phyloP scores from a whole-genome alignment of 1,140 invertebrate species.

The Hestina assimilis region DNA sequence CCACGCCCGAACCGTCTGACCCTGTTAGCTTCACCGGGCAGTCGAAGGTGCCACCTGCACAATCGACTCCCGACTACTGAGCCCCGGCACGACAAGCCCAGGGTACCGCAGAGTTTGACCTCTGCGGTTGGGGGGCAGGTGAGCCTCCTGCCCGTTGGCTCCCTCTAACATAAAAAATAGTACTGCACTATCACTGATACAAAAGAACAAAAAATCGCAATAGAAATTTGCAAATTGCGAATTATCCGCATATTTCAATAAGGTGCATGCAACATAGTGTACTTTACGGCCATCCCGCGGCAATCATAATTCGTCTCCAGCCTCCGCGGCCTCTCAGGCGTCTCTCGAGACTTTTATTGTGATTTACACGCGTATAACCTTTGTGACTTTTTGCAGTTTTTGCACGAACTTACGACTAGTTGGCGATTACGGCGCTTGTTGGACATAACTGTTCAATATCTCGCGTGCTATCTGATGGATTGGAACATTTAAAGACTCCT shows the following conservation, averaged over 20 bases:
- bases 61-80: too few species aligned
- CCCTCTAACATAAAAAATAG: too few species aligned
- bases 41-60: too few species aligned
- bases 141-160: too few species aligned
- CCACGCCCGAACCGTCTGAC: too few species aligned
- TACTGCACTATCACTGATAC: too few species aligned
- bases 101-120: too few species aligned
- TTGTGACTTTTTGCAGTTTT: slow-evolving; percentile 42
- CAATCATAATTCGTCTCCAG: slow-evolving; percentile 63
- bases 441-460: slow-evolving; percentile 26
- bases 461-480: slow-evolving; percentile 2
- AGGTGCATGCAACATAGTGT: slow-evolving; percentile 27
- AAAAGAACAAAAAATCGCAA: too few species aligned
- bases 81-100: too few species aligned
- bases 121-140: too few species aligned
- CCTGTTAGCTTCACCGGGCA: too few species aligned
- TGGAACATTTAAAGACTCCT: not conserved
- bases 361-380: slow-evolving; percentile 63
- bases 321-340: slow-evolving; percentile 57
- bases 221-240: not conserved
- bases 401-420: slow-evolving; percentile 41
- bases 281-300: slow-evolving; percentile 49
- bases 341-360: slow-evolving; percentile 70
- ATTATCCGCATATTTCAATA: not conserved
- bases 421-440: slow-evolving; percentile 31